These are phyloP conservation scores for Trachemys scripta DNA, from an alignment of 2,113 vertebrate species.

Conservation along the genomic window DNA sequence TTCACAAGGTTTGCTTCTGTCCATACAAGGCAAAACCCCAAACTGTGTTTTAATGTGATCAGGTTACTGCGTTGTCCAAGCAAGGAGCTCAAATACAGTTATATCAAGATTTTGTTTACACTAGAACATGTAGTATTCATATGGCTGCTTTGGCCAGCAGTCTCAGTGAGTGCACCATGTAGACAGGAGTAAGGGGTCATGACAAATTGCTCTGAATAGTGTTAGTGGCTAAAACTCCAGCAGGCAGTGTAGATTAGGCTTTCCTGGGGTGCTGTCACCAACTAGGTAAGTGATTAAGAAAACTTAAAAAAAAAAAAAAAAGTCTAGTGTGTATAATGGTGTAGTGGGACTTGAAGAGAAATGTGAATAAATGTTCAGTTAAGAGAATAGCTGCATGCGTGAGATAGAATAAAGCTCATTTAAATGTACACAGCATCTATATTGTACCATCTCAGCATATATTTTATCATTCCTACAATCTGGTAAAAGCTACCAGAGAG, in stretches of 20 bases:
- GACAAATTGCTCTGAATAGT: fast-evolving
- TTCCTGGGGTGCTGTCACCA: background rate
- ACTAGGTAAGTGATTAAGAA: background rate
- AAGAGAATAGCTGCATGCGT: background rate
- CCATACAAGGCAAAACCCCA: background rate
- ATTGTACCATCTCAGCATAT: background rate
- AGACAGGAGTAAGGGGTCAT: background rate
- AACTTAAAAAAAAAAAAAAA: background rate
- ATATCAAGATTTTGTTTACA: fast-evolving
- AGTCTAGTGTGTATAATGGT: background rate
- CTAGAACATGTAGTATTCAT: background rate
- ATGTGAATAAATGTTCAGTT: background rate
- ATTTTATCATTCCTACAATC: background rate
- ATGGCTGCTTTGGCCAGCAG: background rate
- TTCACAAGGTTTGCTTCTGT: background rate
- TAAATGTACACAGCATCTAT: background rate
- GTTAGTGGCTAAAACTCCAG: background rate
- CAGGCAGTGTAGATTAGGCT: background rate
- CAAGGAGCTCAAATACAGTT: background rate
- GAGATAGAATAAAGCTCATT: background rate
- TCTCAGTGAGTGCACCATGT: background rate
- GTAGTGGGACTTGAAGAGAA: background rate
- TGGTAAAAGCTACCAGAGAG: background rate
- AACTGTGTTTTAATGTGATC: background rate
- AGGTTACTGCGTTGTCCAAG: fast-evolving